Evolutionary conservation across 2,888 invertebrate genomes (phyloP).

Genomic region (Drosophila mercatorum): DNA sequence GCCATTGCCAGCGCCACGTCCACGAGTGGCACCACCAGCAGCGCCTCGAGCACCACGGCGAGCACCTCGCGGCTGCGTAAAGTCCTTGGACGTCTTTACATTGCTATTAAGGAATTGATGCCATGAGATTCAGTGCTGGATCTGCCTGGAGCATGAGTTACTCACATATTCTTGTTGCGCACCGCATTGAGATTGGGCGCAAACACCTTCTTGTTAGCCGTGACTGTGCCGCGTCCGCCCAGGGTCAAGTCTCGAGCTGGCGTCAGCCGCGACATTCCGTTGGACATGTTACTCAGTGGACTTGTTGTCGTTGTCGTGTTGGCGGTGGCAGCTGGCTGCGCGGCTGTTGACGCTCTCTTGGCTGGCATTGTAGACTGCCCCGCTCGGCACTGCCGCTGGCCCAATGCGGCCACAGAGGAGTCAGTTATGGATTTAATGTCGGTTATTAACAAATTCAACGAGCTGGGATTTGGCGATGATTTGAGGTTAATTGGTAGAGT

Average conservation of each 20-base stretch:
- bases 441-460: constrained; percentile 8
- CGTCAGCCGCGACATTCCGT: constrained; percentile 81
- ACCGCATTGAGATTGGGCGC: constrained; percentile 87
- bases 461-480: constrained; percentile 17
- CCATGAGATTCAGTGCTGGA: neutral
- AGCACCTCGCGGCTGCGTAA: constrained; percentile 58
- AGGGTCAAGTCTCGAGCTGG: constrained; percentile 87
- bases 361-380: constrained; percentile 48
- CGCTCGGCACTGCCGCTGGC: constrained; percentile 35
- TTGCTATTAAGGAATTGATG: constrained; percentile 69
- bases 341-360: constrained; percentile 55
- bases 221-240: constrained; percentile 83
- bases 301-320: constrained; percentile 28
- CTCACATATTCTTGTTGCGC: constrained; percentile 86
- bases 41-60: constrained; percentile 11
- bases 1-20: constrained; percentile 71
- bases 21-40: constrained; percentile 59
- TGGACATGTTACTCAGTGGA: constrained; percentile 39
- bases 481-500: constrained; percentile 47
- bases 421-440: constrained; percentile 4
- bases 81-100: constrained; percentile 84
- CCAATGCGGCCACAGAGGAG: constrained; percentile 24
- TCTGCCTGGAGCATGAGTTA: constrained; percentile 8
- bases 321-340: constrained; percentile 28
- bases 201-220: constrained; percentile 86